Evolutionary conservation across 2,888 invertebrate species (phyloP).

Genomic region (Hecatera dysodea): DNA sequence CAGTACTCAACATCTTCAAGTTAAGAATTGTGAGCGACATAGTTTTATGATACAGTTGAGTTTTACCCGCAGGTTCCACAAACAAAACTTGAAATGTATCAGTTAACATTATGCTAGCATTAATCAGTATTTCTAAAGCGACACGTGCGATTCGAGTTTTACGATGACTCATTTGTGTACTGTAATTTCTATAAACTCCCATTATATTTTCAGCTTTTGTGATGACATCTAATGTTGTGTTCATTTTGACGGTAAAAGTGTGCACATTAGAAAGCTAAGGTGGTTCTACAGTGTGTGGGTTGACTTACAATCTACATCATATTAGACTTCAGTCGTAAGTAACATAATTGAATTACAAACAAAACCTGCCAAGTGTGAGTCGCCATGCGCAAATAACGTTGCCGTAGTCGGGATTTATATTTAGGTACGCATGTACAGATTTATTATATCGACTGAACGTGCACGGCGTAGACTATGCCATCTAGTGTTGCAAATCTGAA

Average conservation of each 20-base stretch:
- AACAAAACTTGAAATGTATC: background rate
- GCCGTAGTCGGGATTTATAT: background rate
- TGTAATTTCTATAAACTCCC: constrained; percentile 26
- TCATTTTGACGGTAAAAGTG: background rate
- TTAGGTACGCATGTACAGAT: background rate
- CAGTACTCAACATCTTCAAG: background rate
- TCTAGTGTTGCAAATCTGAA: rapidly evolving
- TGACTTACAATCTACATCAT: background rate
- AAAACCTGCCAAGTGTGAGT: background rate
- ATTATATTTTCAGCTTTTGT: constrained; percentile 21
- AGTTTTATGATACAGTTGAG: rapidly evolving
- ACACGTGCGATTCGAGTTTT: constrained; percentile 3
- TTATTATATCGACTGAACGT: background rate
- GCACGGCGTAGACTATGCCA: background rate
- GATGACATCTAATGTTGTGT: background rate
- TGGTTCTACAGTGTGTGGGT: background rate
- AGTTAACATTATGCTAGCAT: background rate
- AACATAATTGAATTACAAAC: background rate
- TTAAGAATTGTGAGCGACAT: background rate
- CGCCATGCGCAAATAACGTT: background rate
- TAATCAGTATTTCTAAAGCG: constrained; percentile 8
- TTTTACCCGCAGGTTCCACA: background rate
- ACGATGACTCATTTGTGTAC: background rate
- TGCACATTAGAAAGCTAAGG: background rate
- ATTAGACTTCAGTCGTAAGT: background rate